Conservation (phyloP, 2,888 invertebrate genomes). For the Macropis europaea region DNA sequence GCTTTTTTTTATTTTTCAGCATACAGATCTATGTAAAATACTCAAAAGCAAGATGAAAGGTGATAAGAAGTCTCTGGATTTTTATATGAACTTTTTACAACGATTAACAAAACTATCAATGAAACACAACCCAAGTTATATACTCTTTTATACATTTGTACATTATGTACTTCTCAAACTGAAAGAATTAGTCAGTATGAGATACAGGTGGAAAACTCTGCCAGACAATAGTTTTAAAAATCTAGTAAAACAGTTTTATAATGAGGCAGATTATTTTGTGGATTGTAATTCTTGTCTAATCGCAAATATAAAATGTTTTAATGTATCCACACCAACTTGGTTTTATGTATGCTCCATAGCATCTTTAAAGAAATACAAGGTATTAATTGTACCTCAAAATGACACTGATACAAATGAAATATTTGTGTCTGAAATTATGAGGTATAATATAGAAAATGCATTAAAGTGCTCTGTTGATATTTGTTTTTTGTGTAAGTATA, state of each 20-base stretch:
- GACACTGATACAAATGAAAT: slow-evolving; percentile 53
- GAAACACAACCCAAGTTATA: slow-evolving; percentile 61
- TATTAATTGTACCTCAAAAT: slow-evolving; percentile 58
- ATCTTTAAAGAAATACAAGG: slow-evolving; percentile 69
- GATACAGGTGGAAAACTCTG: slow-evolving; percentile 48
- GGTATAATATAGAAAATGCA: slow-evolving; percentile 66
- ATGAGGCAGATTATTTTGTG: slow-evolving; percentile 45
- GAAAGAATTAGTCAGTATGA: slow-evolving; percentile 50
- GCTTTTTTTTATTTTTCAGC: slow-evolving; percentile 17
- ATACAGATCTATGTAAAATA: not conserved
- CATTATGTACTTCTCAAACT: slow-evolving; percentile 60
- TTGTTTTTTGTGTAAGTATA: slow-evolving; percentile 72
- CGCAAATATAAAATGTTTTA: slow-evolving; percentile 43
- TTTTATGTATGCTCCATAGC: slow-evolving; percentile 64
- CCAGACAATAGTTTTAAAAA: slow-evolving; percentile 55
- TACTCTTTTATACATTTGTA: slow-evolving; percentile 61
- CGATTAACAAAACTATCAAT: slow-evolving; percentile 46
- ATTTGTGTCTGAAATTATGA: slow-evolving; percentile 69
- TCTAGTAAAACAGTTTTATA: slow-evolving; percentile 42
- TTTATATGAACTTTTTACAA: slow-evolving; percentile 38
- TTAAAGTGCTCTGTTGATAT: slow-evolving; percentile 44
- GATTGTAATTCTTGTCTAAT: slow-evolving; percentile 67
- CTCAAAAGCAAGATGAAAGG: not conserved
- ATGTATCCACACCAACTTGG: slow-evolving; percentile 43
- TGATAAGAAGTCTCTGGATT: slow-evolving; percentile 25